phyloP scores from a whole-genome alignment of 2,113 vertebrate genomes.

The Bungarus multicinctus region DNA sequence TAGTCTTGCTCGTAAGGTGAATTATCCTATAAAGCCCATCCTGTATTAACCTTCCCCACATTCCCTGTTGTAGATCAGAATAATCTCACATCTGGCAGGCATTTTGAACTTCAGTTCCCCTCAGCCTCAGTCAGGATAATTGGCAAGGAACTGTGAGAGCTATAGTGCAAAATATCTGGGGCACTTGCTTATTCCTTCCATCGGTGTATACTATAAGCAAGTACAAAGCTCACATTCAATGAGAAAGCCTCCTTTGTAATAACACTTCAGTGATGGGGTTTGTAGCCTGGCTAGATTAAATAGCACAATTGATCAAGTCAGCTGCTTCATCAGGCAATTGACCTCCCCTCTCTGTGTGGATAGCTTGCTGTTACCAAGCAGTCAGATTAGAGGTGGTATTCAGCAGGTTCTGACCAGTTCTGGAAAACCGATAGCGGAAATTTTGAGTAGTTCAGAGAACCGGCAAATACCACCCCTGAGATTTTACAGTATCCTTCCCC shows the following conservation, averaged over 20 bases:
- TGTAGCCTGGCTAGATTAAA: not conserved
- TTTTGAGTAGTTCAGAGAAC: too few species aligned
- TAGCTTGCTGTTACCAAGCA: not conserved
- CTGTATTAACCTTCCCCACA: not conserved
- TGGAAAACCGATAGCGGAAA: too few species aligned
- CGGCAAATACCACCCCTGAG: too few species aligned
- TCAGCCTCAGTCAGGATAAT: not conserved
- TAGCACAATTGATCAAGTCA: not conserved
- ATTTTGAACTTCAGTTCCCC: not conserved
- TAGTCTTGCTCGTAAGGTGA: not conserved
- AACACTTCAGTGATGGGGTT: not conserved
- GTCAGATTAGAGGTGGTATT: not conserved
- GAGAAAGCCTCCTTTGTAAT: not conserved
- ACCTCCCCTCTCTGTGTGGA: not conserved
- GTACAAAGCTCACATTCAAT: not conserved
- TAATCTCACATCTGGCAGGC: not conserved
- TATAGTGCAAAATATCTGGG: not conserved
- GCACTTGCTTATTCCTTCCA: not conserved
- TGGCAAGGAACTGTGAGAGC: not conserved
- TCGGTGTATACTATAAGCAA: not conserved
- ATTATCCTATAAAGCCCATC: not conserved
- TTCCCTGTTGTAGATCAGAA: not conserved
- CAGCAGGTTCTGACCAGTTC: too few species aligned
- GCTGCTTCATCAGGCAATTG: not conserved
- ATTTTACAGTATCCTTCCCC: too few species aligned